Evolutionary conservation across 2,797 vertebrate genomes (phyloP), one percentile per base, ranked within the genome.

Genomic region (Halcyon chelicuti): DNA sequence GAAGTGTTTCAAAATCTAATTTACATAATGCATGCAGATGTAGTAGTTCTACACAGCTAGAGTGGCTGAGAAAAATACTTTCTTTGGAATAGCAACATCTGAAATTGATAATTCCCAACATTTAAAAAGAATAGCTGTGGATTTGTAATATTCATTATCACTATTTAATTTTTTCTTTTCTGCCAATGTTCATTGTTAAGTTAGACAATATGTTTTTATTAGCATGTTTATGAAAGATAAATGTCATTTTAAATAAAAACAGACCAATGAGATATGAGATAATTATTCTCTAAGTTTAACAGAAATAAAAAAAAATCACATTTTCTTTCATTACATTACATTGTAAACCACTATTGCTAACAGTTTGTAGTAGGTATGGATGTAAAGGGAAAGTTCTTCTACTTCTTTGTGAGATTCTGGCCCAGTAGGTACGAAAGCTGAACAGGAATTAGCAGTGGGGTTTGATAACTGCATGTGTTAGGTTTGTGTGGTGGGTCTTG

Each of bases 1-100:
- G 46, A 60, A 83, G 29, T 57, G 58, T 85, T 96, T 91, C 51
- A 86, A 93, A 86, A 94, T 51, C 60, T 94, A 63, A 85, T 94
- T 94, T 94, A 54, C 51, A 63, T 95, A 86, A 93, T 70, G 35
- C 19, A 63, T 70, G 39, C 51, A 94, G 57, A 67, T 93, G 10
- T 46, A 82, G 23, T 70, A 90, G 35, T 85, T 94, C 60, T 71
- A 37, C n/a, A 33, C 74, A 90, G 17, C 86, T 86, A 91, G 42
- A 67, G 10, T 57, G 39, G 55, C 76, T 91, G 57, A 75, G 81
- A 40, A 93, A 81, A 91, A 91, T 88, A 63, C 54, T 91, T 93
- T 74, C 35, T 91, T 71, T 60, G 10, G 35, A 75, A 11, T 63
- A 84, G 44, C 70, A 94, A 33, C 51, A 86, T 83, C 26, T 81